Percentiles rank a stretch among this genome's conserved stretches.
phyloP scores from a whole-genome alignment of 2,888 invertebrate species.

The Noctua comes region DNA sequence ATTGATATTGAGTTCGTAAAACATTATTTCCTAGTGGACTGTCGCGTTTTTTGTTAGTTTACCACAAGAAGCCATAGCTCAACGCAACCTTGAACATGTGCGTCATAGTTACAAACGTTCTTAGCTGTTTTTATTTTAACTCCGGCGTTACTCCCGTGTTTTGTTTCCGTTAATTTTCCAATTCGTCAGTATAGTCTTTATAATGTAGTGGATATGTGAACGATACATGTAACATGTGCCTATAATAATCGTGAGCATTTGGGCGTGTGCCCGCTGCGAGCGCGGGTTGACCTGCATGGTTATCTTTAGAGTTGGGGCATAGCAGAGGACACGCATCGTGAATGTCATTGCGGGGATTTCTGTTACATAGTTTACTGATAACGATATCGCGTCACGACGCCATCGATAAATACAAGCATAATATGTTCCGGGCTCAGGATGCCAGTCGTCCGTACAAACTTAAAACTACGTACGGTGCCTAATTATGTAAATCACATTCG shows the following conservation, averaged over 20 bases:
- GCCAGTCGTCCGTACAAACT: constrained; percentile 19
- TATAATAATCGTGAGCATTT: constrained; percentile 70
- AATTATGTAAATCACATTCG: constrained; percentile 53
- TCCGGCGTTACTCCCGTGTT: constrained; percentile 34
- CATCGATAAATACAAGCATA: constrained; percentile 24
- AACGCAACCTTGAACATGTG: constrained; percentile 62
- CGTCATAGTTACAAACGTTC: constrained; percentile 61
- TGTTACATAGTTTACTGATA: constrained; percentile 70
- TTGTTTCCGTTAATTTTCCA: constrained; percentile 38
- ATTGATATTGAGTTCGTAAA: constrained; percentile 3
- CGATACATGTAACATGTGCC: constrained; percentile 40
- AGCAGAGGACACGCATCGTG: constrained; percentile 79
- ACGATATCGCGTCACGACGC: constrained; percentile 52
- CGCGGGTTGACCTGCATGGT: constrained; percentile 77
- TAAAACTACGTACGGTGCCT: neutral
- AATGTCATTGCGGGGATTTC: constrained; percentile 79
- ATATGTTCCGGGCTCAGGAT: constrained; percentile 13
- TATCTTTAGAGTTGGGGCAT: constrained; percentile 84
- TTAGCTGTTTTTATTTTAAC: constrained; percentile 58
- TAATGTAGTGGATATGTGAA: constrained; percentile 16
- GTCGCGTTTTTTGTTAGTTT: constrained; percentile 30
- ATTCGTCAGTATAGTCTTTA: neutral
- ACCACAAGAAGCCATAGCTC: constrained; percentile 65
- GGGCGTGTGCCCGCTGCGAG: constrained; percentile 80
- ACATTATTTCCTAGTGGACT: constrained; percentile 13